Evolutionary conservation across 2,888 invertebrate genomes (phyloP), one percentile per base, ranked within the genome.

Genomic region (Dermolepida albohirtum): DNA sequence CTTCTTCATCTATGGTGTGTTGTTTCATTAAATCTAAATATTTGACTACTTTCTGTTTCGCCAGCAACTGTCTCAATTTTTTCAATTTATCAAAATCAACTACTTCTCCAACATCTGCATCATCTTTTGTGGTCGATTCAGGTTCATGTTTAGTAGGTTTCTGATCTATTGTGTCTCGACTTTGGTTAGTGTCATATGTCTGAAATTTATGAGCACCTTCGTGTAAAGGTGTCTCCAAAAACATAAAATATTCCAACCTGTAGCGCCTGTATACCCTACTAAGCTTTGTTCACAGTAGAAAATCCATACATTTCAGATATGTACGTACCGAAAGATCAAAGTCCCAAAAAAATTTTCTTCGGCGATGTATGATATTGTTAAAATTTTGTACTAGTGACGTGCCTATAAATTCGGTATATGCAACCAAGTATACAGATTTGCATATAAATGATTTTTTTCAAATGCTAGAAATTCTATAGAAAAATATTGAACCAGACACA

Each of bases 21-120:
- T 71, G 64, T 41, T 73, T 77, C 22, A 78, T 47, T 14, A 78
- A 63, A 39, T 75, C 67, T 2, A 78, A 52, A 39, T 72, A 77
- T 67, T 76, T 75, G 8, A 74, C 52, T 7, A 79, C 54, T 66
- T 72, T 78, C 65, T 74, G 72, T 67, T 71, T 74, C 22, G 70
- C 73, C 41, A 76, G 69, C 44, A 74, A 62, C 62, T 74, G 72
- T 59, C 80, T 70, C 44, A 72, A 64, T 39, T 71, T 67, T 52
- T 73, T 76, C 17, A 80, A 72, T 12, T 73, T 72, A 44, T 79
- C 78, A 70, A 80, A 80, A 29, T 77, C 78, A 2, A 67, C 67
- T 11, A 44, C 47, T 64, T 72, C 71, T n/a, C 64, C 64, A 17
- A 7, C 51, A 11, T 68, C 64, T 14, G 27, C 16, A 11, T 62